These are phyloP conservation scores for Saguinus imperator DNA, from an alignment of 2,113 vertebrate genomes.

Conservation along the genomic window DNA sequence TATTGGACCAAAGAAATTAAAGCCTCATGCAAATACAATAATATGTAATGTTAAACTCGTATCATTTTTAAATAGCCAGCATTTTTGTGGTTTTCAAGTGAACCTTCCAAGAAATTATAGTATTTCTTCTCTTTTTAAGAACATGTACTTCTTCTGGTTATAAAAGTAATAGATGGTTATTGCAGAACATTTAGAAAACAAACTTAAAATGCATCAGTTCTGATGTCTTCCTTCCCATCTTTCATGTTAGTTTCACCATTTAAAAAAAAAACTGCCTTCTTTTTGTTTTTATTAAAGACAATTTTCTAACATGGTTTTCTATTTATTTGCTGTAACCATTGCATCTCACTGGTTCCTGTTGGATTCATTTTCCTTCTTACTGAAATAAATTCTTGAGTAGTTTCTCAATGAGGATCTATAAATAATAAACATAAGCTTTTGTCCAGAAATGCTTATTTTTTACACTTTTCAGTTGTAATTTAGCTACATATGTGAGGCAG, in stretches of 20 bases:
- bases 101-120: not conserved
- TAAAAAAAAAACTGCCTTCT: not conserved
- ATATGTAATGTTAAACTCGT: not conserved
- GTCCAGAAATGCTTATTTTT: constrained; percentile 39
- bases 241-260: not conserved
- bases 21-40: not conserved
- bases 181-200: not conserved
- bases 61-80: not conserved
- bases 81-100: constrained; percentile 6
- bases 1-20: not conserved
- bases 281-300: not conserved
- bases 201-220: not conserved
- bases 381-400: not conserved
- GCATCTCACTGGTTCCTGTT: not conserved
- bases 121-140: not conserved
- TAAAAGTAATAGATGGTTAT: constrained; percentile 10
- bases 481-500: not conserved
- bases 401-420: not conserved
- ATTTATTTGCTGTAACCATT: not conserved
- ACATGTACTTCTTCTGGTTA: not conserved
- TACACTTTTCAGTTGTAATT: constrained; percentile 11
- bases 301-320: not conserved
- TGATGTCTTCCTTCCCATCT: not conserved
- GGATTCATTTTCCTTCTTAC: constrained; percentile 11
- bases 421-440: not conserved